Evolutionary conservation across 2,113 vertebrate genomes (phyloP).

Genomic region (Macrotis lagotis): DNA sequence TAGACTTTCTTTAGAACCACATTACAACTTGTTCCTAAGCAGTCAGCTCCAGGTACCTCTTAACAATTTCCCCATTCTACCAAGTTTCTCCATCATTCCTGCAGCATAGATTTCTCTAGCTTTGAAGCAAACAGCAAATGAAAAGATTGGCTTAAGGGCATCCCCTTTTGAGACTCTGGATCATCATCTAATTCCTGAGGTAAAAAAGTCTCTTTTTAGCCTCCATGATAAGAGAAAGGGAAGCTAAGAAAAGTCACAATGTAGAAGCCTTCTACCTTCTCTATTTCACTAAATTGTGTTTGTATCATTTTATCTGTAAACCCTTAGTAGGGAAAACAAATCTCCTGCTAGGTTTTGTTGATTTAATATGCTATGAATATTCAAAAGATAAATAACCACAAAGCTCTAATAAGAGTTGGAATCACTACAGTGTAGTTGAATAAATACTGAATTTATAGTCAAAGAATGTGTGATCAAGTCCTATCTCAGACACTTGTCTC

Average conservation of each 20-base stretch:
- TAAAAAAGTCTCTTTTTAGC: background rate
- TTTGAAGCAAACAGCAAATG: background rate
- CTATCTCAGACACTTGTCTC: background rate
- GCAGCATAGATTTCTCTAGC: background rate
- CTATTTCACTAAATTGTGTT: background rate
- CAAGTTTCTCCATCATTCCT: background rate
- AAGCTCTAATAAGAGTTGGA: background rate
- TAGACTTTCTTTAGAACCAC: background rate
- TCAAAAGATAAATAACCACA: background rate
- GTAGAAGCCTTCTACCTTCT: background rate
- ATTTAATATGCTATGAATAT: background rate
- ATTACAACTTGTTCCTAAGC: background rate
- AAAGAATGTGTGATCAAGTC: background rate
- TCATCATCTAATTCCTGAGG: background rate
- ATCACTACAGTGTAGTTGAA: background rate
- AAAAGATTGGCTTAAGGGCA: background rate
- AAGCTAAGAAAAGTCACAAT: background rate
- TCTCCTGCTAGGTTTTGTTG: conserved; percentile 5
- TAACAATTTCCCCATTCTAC: background rate
- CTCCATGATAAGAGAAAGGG: background rate
- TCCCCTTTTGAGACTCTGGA: background rate
- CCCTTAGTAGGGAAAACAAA: background rate
- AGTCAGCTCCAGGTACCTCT: background rate
- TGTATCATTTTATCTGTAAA: background rate
- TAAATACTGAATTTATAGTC: background rate